A percentile compares a stretch with the other conserved stretches of the same genome.
phyloP scores from a whole-genome alignment of 2,113 vertebrate species.

The Halichoeres trimaculatus region DNA sequence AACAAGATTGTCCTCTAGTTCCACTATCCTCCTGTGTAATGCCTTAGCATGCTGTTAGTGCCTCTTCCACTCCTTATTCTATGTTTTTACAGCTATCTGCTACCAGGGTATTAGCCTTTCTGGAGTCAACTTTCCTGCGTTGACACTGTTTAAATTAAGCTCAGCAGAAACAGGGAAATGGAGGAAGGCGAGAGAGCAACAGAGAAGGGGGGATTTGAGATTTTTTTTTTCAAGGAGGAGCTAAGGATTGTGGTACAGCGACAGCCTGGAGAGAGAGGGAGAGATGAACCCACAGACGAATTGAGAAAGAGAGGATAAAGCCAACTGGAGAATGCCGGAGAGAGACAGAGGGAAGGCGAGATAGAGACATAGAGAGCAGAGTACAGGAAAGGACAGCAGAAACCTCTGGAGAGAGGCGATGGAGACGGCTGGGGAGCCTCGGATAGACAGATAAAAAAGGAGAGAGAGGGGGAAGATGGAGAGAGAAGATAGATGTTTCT shows the following conservation, averaged over 20 bases:
- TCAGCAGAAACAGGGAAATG: conserved; percentile 40
- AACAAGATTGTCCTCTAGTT: conserved; percentile 23
- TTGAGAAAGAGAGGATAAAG: conserved; percentile 29
- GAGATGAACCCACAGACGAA: conserved; percentile 31
- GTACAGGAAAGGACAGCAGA: conserved; percentile 50
- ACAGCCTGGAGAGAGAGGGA: conserved; percentile 33
- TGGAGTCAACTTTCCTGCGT: conserved; percentile 36
- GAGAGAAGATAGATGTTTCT: conserved; percentile 63
- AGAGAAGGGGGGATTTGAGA: conserved; percentile 2
- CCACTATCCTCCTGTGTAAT: conserved; percentile 2
- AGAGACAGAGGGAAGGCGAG: conserved; percentile 20
- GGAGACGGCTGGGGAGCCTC: conserved; percentile 27
- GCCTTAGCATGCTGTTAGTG: conserved; percentile 33
- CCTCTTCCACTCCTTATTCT: conserved; percentile 34
- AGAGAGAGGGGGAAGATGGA: conserved; percentile 53
- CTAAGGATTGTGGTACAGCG: conserved; percentile 13
- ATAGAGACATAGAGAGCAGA: conserved; percentile 40
- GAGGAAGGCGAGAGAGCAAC: background rate
- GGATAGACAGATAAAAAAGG: conserved; percentile 47
- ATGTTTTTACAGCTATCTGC: conserved; percentile 44
- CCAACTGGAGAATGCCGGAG: background rate
- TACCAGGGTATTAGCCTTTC: conserved; percentile 49
- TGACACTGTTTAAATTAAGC: conserved; percentile 30
- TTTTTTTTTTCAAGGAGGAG: conserved; percentile 13
- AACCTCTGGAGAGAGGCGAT: conserved; percentile 40